Base-by-base conservation (phyloP, 1,140 invertebrate species). In the Apis florea region DNA sequence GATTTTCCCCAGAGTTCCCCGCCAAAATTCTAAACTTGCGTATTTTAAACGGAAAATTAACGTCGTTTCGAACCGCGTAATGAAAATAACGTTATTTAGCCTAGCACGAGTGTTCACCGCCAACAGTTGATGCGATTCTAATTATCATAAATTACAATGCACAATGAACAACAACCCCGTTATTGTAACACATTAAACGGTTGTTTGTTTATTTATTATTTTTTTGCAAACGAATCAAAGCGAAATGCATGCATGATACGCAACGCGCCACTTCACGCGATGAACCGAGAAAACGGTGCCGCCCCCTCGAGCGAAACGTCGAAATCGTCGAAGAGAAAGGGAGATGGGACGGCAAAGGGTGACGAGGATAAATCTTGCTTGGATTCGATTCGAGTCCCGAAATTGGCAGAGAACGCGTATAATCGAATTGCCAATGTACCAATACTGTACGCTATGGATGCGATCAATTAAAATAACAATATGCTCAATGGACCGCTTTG, bases 391-490 rank as follows among this genome's bases (percentile, higher is more conserved):
- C 53, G 51, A 3, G 3, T 40, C 24, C 21, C 26, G 70, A 75
- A 84, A 87, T 87, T 82, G 82, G 74, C 64, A 67, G 69, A 61
- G 78, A 84, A 78, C 51, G 79, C 59, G 87, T 77, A 86, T 86
- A 84, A 86, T 81, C 82, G 82, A 84, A 88, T 84, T n/a, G 78
- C 53, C 79, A 49, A 82, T 84, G 74, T 77, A 70, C 69, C 59
- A 6, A 47, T 63, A 71, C 70, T 64, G 47, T 61, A 15, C 17
- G 31, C 49, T 53, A 21, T 47, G 12, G 82, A 63, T 40, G 53
- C 78, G 74, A 74, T 75, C 86, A 87, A 87, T 87, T 87, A 87
- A 87, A 87, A 87, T 87, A 87, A 87, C 86, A 87, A 87, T 87
- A 87, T 87, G 82, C 85, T 82, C 86, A 81, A 87, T 87, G 73